Percentiles rank a stretch among this genome's conserved stretches.
phyloP scores from a whole-genome alignment of 2,888 invertebrate genomes.

The Tridacna crocea region DNA sequence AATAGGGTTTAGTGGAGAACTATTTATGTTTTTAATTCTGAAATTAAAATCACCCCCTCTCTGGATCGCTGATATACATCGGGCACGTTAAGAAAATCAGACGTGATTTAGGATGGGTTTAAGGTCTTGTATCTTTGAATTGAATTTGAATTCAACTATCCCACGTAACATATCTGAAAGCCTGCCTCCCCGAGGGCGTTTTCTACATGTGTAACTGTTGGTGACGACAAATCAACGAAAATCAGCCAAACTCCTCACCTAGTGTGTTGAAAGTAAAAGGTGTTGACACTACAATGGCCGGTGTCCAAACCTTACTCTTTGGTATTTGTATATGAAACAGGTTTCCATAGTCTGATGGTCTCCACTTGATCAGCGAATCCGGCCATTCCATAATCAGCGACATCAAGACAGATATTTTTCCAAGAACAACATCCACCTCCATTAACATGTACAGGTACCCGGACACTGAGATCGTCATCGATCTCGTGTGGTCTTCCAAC shows the following conservation, averaged over 20 bases:
- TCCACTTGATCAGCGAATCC: constrained; percentile 31
- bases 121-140: neutral
- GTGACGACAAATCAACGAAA: neutral
- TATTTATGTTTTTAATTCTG: too few relatives aligned
- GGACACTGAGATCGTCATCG: constrained; percentile 24
- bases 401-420: neutral
- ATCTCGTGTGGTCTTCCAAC: constrained; percentile 17
- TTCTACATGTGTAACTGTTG: neutral
- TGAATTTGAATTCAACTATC: neutral
- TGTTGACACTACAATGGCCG: constrained; percentile 21
- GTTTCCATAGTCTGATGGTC: constrained; percentile 25
- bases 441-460: constrained; percentile 24
- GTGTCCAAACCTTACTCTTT: constrained; percentile 32
- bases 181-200: neutral
- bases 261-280: constrained; percentile 19
- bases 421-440: constrained; percentile 31
- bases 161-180: neutral
- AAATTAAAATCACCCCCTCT: too few relatives aligned
- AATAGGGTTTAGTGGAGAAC: too few relatives aligned
- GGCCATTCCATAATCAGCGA: constrained; percentile 8
- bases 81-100: too few relatives aligned
- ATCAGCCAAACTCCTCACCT: neutral
- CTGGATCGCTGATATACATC: too few relatives aligned
- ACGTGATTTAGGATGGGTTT: too few relatives aligned
- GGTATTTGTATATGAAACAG: constrained; percentile 9